A percentile compares a stretch with the other conserved stretches of the same genome.
Conservation (phyloP, 2,113 vertebrate genomes). For the Raja brachyura region DNA sequence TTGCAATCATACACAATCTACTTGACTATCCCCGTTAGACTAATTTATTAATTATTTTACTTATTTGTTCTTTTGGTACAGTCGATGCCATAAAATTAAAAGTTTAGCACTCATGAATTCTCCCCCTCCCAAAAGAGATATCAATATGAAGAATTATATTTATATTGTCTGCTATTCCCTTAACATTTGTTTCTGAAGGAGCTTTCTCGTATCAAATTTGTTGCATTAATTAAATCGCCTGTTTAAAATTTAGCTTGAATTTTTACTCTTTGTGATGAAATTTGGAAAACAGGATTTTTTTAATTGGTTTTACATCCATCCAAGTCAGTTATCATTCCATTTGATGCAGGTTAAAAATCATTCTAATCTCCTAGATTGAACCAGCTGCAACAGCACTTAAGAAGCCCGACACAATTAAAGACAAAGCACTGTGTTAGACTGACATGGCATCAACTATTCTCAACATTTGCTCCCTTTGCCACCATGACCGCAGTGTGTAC, state of each 20-base stretch:
- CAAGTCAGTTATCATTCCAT: background rate
- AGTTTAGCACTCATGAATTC: background rate
- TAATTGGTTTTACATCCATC: background rate
- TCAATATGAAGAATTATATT: background rate
- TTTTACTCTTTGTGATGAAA: background rate
- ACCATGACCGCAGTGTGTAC: too few relatives aligned
- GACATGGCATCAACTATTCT: too few relatives aligned
- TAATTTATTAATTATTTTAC: slow-evolving; percentile 21
- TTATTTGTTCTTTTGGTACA: background rate
- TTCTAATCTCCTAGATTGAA: background rate
- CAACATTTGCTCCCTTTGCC: too few relatives aligned
- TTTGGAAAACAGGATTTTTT: background rate
- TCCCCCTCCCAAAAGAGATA: background rate
- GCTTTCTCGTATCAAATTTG: background rate
- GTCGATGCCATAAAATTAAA: background rate
- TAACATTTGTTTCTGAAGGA: background rate
- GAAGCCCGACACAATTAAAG: too few relatives aligned
- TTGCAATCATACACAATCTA: background rate
- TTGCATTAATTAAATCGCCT: background rate
- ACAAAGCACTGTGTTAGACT: too few relatives aligned
- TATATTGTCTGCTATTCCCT: background rate
- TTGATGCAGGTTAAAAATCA: background rate
- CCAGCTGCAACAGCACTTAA: too few relatives aligned
- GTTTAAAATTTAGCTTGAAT: background rate
- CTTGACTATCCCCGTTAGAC: background rate